These are phyloP conservation scores for Rhegmatorhina hoffmannsi DNA, from an alignment of 2,113 vertebrate species.

Conservation along the genomic window DNA sequence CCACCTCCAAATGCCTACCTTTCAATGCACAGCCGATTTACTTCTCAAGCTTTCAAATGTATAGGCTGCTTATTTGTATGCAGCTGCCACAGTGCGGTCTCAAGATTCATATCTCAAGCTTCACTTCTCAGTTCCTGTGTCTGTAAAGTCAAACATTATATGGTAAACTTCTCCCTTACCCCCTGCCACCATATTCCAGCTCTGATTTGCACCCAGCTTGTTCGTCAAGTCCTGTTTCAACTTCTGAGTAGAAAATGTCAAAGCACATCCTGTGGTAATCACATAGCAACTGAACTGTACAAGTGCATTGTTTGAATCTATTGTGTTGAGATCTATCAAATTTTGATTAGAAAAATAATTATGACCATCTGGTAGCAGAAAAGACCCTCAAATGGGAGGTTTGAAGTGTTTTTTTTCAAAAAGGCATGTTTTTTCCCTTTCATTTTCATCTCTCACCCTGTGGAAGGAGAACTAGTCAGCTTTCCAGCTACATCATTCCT, in stretches of 20 bases:
- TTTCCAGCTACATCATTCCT: neutral
- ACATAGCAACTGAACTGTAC: neutral
- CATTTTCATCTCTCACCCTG: neutral
- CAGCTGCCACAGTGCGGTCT: conserved; percentile 30
- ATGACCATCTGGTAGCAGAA: neutral
- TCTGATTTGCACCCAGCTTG: neutral
- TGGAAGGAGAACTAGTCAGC: neutral
- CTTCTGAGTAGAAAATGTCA: neutral
- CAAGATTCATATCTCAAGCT: neutral
- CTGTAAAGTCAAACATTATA: neutral
- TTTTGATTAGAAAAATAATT: neutral
- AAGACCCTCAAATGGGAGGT: neutral
- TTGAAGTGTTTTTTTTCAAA: neutral
- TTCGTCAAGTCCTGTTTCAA: neutral
- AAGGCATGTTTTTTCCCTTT: neutral
- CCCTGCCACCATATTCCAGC: neutral
- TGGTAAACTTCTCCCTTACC: neutral
- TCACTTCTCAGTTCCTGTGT: neutral
- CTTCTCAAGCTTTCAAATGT: conserved; percentile 58
- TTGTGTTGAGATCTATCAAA: neutral
- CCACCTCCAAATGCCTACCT: conserved; percentile 66
- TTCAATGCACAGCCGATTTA: conserved; percentile 60
- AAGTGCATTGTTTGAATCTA: neutral
- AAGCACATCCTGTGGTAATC: neutral
- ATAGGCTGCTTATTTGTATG: conserved; percentile 54